Evolutionary conservation across 2,888 invertebrate species (phyloP).

Genomic region (Lagria hirta): DNA sequence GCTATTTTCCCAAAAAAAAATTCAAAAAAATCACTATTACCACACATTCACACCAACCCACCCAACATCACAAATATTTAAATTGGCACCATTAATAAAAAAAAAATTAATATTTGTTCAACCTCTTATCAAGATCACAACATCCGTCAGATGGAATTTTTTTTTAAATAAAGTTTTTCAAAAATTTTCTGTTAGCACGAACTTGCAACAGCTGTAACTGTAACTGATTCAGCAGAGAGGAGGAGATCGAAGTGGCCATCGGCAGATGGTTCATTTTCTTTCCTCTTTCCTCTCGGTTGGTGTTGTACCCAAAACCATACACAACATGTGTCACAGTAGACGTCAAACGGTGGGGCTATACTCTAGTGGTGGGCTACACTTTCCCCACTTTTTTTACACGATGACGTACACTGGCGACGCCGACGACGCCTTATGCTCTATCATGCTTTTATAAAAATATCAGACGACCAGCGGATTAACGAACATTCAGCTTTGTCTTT

Average conservation of each 20-base stretch:
- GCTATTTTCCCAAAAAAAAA: slow-evolving; percentile 26
- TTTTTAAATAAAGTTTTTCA: slow-evolving; percentile 4
- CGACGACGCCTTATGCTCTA: no score
- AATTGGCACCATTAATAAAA: neutral
- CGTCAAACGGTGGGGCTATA: slow-evolving; percentile 59
- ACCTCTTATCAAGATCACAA: slow-evolving; percentile 7
- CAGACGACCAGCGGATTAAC: slow-evolving; percentile 2
- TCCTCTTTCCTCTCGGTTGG: slow-evolving; percentile 29
- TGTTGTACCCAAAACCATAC: no score
- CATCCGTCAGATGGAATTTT: slow-evolving; percentile 8
- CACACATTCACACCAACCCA: slow-evolving; percentile 5
- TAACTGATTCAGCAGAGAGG: slow-evolving; percentile 22
- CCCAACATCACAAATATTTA: neutral
- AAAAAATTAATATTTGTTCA: neutral
- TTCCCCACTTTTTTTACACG: slow-evolving; percentile 51
- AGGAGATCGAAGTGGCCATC: slow-evolving; percentile 33
- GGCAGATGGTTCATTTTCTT: slow-evolving; percentile 43
- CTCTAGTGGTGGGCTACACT: no score
- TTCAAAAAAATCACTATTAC: neutral
- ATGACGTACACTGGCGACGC: slow-evolving; percentile 15
- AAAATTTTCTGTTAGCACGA: no score
- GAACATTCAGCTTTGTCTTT: neutral
- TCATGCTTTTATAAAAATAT: slow-evolving; percentile 27
- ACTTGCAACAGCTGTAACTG: no score
- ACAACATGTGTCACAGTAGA: slow-evolving; percentile 56